Evolutionary conservation across 2,113 vertebrate genomes (phyloP).

Genomic region (Holacanthus passer): DNA sequence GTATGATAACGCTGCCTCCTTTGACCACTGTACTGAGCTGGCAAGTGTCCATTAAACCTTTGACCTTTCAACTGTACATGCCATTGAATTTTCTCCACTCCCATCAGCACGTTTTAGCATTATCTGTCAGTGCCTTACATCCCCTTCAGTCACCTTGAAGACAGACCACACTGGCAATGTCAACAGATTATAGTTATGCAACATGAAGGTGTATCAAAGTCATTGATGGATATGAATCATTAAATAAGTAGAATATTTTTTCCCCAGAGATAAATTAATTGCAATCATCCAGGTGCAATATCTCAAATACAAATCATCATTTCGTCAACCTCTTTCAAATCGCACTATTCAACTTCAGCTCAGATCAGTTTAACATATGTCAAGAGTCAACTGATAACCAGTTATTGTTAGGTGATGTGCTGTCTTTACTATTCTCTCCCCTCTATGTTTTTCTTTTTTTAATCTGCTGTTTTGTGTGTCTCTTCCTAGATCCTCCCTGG

Average conservation of each 20-base stretch:
- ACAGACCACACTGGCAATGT: background rate
- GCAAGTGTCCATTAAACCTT: background rate
- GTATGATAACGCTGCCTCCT: no score
- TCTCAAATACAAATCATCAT: background rate
- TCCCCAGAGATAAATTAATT: background rate
- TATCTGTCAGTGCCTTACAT: background rate
- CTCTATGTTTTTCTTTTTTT: background rate
- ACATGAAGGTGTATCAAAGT: background rate
- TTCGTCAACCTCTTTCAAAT: background rate
- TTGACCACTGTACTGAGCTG: background rate
- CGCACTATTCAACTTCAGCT: background rate
- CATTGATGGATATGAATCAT: background rate
- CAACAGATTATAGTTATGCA: background rate
- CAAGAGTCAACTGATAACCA: background rate
- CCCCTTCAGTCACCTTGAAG: background rate
- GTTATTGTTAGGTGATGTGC: background rate
- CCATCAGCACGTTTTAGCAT: background rate
- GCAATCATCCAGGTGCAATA: background rate
- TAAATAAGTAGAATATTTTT: background rate
- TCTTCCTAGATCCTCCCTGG: constrained; percentile 22
- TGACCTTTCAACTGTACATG: background rate
- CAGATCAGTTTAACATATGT: background rate
- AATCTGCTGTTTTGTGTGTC: background rate
- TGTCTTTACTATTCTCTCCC: background rate
- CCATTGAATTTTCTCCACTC: background rate